Conservation (phyloP, 2,113 vertebrate species). For the Chaetura pelagica region DNA sequence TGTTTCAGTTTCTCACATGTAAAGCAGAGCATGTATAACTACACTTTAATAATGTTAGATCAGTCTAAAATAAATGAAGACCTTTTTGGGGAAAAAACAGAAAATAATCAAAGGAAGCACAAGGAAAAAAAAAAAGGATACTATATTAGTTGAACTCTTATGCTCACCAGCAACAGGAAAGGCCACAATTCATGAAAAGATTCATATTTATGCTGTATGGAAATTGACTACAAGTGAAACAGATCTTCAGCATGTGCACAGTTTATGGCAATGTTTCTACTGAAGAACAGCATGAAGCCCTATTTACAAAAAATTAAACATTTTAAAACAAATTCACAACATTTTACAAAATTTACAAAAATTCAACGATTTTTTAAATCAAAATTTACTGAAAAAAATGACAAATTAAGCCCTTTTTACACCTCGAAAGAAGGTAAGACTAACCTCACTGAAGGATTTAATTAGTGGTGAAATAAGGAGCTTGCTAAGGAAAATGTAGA, state of each 20-base stretch:
- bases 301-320: background rate
- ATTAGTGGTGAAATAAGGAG: background rate
- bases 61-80: background rate
- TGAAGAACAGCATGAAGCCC: background rate
- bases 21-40: background rate
- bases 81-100: background rate
- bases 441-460: background rate
- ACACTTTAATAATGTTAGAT: background rate
- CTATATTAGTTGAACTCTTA: background rate
- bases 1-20: background rate
- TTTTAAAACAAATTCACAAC: too few relatives aligned
- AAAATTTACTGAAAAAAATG: too few relatives aligned
- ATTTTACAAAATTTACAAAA: too few relatives aligned
- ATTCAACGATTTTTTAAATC: too few relatives aligned
- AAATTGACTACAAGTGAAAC: background rate
- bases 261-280: background rate
- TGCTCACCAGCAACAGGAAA: background rate
- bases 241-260: background rate
- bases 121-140: background rate
- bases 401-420: background rate
- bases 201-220: background rate
- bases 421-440: background rate
- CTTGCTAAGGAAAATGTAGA: background rate
- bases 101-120: background rate
- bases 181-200: background rate